Base-by-base conservation (phyloP, 2,113 vertebrate species). In the Planiliza haematocheilus region DNA sequence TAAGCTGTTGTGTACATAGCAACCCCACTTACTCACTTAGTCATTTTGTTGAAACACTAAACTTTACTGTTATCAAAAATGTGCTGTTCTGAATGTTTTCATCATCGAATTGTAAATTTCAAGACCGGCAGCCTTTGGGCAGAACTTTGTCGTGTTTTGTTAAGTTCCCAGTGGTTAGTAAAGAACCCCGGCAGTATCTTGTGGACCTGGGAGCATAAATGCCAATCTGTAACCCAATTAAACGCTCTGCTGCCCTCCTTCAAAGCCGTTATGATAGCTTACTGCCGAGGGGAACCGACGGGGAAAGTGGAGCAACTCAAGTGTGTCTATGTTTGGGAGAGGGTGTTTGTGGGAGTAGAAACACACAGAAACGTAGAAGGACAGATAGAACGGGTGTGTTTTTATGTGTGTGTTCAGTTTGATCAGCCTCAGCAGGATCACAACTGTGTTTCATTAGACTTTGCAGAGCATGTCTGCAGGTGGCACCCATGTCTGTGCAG, bases 221-320 rank as follows among this genome's bases (percentile, higher is more conserved):
- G 71, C 74, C 83, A 84, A 91, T 89, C 84, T 87, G 88, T 87
- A 90, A 86, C 88, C 91, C 84, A 91, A 91, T 93, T 93, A 92
- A 91, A 89, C 62, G 87, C 88, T 87, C 81, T n/a, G 77, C 85
- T 90, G 88, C 82, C 73, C 88, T 78, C 83, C 88, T 93, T 92
- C 90, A 93, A 92, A 92, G 89, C 81, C 55, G 64, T 84, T 90
- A 81, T 82, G 83, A 90, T 90, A 91, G 91, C 92, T 90, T 87
- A 86, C 75, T 70, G 90, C 91, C 83, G 18, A 91, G 68, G 82
- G 87, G 87, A 91, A 86, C 75, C 79, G 86, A 92, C 91, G 84
- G 81, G 79, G 78, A 91, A 88, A 90, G 86, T 81, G 64, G 79
- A 92, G 77, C 66, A 88, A 79, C 63, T 86, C 79, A 68, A 86